Conservation (phyloP, 2,797 vertebrate species). For the Gymnodraco acuticeps region DNA sequence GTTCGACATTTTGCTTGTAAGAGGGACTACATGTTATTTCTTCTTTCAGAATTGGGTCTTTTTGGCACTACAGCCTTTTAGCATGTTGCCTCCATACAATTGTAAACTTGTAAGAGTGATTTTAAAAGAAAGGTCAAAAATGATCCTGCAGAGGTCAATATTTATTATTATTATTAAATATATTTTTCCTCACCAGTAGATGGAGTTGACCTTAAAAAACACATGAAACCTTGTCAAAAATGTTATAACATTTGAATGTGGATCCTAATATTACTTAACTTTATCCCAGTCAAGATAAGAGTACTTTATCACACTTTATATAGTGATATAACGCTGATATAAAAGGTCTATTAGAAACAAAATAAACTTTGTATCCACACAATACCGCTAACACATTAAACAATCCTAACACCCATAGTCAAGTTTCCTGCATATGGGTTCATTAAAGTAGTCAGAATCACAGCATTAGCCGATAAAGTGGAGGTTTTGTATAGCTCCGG, state of each 20-base stretch:
- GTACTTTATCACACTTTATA: not conserved
- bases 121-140: not conserved
- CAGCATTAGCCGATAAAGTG: constrained; percentile 40
- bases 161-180: not conserved
- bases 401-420: not conserved
- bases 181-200: not conserved
- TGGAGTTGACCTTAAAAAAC: not conserved
- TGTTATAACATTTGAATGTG: not conserved
- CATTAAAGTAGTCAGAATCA: constrained; percentile 43
- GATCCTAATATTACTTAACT: not conserved
- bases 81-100: not conserved
- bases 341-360: not conserved
- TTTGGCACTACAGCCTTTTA: not conserved
- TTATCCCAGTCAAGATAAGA: not conserved
- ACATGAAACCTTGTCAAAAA: not conserved
- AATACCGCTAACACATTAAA: constrained; percentile 12
- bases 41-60: not conserved
- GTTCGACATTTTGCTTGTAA: not conserved
- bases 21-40: constrained; percentile 1
- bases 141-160: not conserved
- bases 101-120: not conserved
- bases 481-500: constrained; percentile 46
- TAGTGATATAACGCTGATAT: too few species aligned
- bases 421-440: constrained; percentile 16
- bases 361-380: constrained; percentile 12